Evolutionary conservation across 2,113 vertebrate species (phyloP).

Genomic region (Tragelaphus buxtoni): DNA sequence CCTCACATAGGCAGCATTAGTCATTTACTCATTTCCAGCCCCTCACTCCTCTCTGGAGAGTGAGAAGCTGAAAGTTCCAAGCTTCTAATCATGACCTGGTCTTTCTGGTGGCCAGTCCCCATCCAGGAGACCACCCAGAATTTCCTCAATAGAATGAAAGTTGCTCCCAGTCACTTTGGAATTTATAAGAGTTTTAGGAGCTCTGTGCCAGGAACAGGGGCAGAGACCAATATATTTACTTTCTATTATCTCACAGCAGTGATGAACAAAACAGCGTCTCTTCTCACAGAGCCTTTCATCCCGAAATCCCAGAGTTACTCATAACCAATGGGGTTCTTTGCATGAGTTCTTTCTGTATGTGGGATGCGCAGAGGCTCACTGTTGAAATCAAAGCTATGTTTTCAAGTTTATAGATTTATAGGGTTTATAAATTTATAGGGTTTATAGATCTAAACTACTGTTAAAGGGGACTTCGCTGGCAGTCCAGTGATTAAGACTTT

Average conservation of each 20-base stretch:
- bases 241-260: neutral
- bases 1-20: neutral
- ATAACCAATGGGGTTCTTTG: neutral
- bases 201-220: neutral
- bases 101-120: neutral
- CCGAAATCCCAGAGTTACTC: neutral
- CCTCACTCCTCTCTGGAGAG: neutral
- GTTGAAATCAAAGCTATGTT: neutral
- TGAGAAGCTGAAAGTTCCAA: neutral
- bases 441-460: neutral
- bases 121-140: neutral
- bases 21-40: neutral
- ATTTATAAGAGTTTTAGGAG: neutral
- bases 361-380: neutral
- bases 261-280: neutral
- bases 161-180: neutral
- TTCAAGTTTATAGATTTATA: neutral
- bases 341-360: neutral
- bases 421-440: too few species aligned
- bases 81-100: neutral
- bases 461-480: neutral
- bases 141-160: neutral
- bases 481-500: neutral
- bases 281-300: neutral
- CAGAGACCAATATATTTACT: neutral